Conservation (phyloP, 2,888 invertebrate genomes). For the Quadroppia sp. region DNA sequence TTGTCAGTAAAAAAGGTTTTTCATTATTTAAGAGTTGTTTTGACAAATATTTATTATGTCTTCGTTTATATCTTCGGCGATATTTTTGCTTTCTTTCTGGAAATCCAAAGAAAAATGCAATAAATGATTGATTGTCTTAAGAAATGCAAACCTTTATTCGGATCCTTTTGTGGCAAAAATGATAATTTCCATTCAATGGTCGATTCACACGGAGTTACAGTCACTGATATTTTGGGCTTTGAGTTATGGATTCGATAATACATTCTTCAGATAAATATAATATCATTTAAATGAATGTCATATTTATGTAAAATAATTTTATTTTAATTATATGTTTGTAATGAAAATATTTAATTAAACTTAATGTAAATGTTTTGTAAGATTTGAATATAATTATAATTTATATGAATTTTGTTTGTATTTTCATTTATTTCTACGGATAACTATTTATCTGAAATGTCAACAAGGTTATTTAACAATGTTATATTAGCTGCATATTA, state of each 20-base stretch:
- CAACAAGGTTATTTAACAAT: no score
- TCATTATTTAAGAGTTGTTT: background rate
- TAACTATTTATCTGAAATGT: no score
- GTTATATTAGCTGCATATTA: no score
- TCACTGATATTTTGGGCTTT: conserved; percentile 50
- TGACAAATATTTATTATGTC: conserved; percentile 13
- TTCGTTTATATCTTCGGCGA: conserved; percentile 22
- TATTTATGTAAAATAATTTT: background rate
- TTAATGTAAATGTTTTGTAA: no score
- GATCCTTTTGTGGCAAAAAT: conserved; percentile 21
- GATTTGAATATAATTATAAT: no score
- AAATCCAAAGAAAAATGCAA: no score
- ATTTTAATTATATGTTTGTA: no score
- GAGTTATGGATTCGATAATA: conserved; percentile 16
- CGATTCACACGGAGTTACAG: conserved; percentile 55
- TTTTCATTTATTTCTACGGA: no score
- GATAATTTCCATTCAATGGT: conserved; percentile 51
- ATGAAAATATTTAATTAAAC: no score
- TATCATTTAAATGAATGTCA: background rate
- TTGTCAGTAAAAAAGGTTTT: conserved; percentile 15
- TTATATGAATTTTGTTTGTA: no score
- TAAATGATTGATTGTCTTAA: background rate
- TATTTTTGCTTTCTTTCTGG: background rate
- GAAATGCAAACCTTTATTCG: conserved; percentile 29
- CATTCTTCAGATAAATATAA: background rate